Evolutionary conservation across 2,888 invertebrate species (phyloP).

Genomic region (Nebria brevicollis): DNA sequence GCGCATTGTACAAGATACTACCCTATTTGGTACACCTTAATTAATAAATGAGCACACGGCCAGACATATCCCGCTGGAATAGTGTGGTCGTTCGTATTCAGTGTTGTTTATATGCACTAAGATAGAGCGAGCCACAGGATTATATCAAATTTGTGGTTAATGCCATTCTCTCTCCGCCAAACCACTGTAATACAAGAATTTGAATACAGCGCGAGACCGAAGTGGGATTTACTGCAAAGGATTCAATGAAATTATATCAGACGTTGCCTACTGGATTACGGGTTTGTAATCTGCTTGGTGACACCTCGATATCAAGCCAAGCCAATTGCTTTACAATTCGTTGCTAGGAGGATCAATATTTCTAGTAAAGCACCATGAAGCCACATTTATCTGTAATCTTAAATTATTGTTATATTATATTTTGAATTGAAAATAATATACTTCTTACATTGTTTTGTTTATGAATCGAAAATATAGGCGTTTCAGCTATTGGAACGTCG

Average conservation of each 20-base stretch:
- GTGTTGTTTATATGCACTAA: background rate
- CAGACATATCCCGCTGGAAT: background rate
- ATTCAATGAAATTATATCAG: constrained; percentile 18
- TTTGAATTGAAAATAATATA: background rate
- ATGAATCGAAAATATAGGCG: background rate
- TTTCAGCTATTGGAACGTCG: background rate
- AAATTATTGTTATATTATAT: background rate
- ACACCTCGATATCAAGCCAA: constrained; percentile 2
- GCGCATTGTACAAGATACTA: background rate
- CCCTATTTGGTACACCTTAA: background rate
- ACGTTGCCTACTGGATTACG: background rate
- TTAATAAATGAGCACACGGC: background rate
- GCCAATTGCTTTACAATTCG: background rate
- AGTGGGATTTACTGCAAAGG: constrained; percentile 6
- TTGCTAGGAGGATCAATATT: background rate
- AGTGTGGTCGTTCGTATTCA: background rate
- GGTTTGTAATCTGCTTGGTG: constrained; percentile 7
- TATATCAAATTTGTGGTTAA: constrained; percentile 20
- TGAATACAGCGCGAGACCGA: background rate
- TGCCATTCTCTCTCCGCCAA: background rate
- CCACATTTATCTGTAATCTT: background rate
- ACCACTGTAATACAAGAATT: constrained; percentile 4
- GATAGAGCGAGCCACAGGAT: constrained; percentile 10
- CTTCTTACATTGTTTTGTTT: background rate
- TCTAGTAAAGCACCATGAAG: background rate